phyloP scores from a whole-genome alignment of 1,140 invertebrate genomes.

The Araneus ventricosus region DNA sequence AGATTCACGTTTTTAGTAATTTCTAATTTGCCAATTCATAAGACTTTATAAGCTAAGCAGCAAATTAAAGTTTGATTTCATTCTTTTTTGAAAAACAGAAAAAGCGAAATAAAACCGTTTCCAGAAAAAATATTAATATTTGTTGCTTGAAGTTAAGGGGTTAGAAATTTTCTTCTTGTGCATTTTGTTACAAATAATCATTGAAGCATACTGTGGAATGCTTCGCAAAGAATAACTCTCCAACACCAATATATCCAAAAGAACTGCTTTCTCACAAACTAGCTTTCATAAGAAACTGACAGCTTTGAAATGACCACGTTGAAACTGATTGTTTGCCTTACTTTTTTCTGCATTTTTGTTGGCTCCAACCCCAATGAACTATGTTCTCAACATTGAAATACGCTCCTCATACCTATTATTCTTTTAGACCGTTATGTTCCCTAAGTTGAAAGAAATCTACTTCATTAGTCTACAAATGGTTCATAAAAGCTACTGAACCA shows the following conservation, averaged over 20 bases:
- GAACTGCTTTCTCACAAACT: not conserved
- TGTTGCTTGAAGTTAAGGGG: not conserved
- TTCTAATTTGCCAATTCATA: too few relatives aligned
- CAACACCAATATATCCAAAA: not conserved
- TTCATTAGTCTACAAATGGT: conserved; percentile 37
- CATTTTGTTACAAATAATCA: not conserved
- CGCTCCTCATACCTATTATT: not conserved
- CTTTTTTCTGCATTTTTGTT: not conserved
- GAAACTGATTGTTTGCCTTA: not conserved
- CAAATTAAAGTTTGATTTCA: too few relatives aligned
- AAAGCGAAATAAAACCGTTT: not conserved
- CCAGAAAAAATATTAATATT: not conserved
- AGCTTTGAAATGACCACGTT: not conserved
- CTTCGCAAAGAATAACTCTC: not conserved
- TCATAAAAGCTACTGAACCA: conserved; percentile 33
- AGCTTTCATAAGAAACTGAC: not conserved
- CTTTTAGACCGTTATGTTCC: not conserved
- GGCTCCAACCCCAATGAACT: not conserved
- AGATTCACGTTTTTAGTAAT: too few relatives aligned
- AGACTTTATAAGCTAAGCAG: too few relatives aligned
- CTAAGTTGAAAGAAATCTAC: not conserved
- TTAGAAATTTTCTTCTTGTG: not conserved
- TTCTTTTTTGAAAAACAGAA: not conserved
- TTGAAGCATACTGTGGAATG: not conserved
- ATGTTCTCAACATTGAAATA: not conserved